Percentiles rank a stretch among this genome's conserved stretches.
Conservation (phyloP, 2,113 vertebrate species). For the Gavia stellata region DNA sequence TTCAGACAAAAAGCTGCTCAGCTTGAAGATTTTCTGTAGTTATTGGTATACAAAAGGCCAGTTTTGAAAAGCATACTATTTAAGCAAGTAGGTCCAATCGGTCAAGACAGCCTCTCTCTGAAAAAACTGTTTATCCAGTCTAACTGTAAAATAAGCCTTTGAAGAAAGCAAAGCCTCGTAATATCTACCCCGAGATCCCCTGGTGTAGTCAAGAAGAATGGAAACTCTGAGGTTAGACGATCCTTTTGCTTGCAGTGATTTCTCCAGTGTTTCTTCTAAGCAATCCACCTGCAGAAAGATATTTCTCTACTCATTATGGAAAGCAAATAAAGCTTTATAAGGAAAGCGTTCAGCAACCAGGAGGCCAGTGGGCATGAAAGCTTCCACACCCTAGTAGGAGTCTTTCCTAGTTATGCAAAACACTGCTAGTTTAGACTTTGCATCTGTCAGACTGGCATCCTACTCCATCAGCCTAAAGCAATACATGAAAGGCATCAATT, state of each 20-base stretch:
- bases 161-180: accelerated
- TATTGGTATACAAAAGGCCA: background rate
- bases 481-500: background rate
- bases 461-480: background rate
- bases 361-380: background rate
- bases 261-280: conserved; percentile 83
- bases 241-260: conserved; percentile 67
- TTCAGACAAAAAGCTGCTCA: background rate
- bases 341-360: background rate
- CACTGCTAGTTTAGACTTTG: background rate
- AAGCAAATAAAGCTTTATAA: background rate
- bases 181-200: conserved; percentile 87
- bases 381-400: background rate
- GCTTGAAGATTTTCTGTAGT: background rate
- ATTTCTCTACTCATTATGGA: background rate
- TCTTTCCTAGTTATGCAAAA: background rate
- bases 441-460: background rate
- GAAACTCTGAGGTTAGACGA: conserved; percentile 82
- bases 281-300: conserved; percentile 83
- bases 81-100: background rate
- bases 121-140: background rate
- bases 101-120: background rate
- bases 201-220: conserved; percentile 88
- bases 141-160: background rate
- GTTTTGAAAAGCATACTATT: background rate